Conservation (phyloP, 2,888 invertebrate genomes). For the Thymelicus acteon region DNA sequence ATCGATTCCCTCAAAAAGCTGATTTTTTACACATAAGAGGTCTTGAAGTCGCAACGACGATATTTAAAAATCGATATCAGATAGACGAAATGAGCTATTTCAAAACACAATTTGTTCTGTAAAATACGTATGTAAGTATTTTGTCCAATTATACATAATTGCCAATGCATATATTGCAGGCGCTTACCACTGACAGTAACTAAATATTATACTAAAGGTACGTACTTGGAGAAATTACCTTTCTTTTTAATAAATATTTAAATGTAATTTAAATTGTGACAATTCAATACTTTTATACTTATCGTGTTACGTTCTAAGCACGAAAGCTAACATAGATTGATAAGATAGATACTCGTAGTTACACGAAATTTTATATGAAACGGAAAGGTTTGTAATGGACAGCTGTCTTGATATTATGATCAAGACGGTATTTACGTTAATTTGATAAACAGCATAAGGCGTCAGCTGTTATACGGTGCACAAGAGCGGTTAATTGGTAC, state of each 20-base stretch:
- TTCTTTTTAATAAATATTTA: neutral
- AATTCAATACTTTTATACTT: neutral
- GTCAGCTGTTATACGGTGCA: neutral
- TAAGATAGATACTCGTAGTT: neutral
- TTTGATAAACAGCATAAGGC: neutral
- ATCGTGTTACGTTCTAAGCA: neutral
- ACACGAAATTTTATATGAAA: neutral
- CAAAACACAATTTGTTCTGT: no score
- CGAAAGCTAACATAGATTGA: neutral
- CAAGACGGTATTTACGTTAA: neutral
- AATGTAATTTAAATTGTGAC: neutral
- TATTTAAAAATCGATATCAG: no score
- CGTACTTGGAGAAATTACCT: neutral
- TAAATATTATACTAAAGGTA: neutral
- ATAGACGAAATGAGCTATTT: no score
- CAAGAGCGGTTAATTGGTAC: neutral
- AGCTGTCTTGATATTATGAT: conserved; percentile 2
- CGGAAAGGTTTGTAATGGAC: neutral
- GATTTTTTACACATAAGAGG: no score
- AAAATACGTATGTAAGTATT: neutral
- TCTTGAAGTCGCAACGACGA: no score
- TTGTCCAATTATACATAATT: neutral
- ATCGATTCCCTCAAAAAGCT: no score
- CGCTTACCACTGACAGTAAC: neutral
- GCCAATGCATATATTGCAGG: neutral